These are phyloP conservation scores for Nasua narica DNA, from an alignment of 2,797 vertebrate species.

Conservation along the genomic window DNA sequence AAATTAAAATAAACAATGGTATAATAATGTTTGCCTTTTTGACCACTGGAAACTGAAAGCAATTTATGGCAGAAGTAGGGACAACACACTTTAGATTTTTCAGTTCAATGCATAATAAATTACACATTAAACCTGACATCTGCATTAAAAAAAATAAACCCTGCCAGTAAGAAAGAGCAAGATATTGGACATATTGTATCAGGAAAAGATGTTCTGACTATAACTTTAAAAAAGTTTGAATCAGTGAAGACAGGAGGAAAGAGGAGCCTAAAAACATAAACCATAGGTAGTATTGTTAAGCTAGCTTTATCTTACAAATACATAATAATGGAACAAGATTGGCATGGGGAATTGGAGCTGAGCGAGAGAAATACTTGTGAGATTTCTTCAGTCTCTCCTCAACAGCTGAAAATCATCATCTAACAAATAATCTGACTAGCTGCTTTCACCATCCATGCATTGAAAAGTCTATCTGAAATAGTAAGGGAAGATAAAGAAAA, in stretches of 20 bases:
- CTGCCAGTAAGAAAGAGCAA: not conserved
- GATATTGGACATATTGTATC: not conserved
- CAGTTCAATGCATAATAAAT: not conserved
- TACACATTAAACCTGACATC: not conserved
- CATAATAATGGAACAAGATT: not conserved
- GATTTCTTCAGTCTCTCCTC: not conserved
- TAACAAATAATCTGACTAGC: not conserved
- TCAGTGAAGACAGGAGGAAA: not conserved
- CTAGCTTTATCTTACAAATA: not conserved
- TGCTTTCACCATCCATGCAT: not conserved
- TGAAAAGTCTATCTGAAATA: not conserved
- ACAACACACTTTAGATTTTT: not conserved
- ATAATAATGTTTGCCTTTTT: not conserved
- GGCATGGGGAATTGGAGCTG: not conserved
- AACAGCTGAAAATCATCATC: not conserved
- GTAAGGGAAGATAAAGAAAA: not conserved
- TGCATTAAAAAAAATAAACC: not conserved
- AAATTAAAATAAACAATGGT: not conserved
- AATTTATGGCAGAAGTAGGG: not conserved
- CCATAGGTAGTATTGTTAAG: not conserved
- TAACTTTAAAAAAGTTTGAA: not conserved
- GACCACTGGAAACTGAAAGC: not conserved
- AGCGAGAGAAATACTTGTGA: not conserved
- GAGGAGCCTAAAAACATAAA: not conserved
- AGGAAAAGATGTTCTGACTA: not conserved